phyloP scores from a whole-genome alignment of 2,797 vertebrate genomes.

The Borostomias antarcticus region DNA sequence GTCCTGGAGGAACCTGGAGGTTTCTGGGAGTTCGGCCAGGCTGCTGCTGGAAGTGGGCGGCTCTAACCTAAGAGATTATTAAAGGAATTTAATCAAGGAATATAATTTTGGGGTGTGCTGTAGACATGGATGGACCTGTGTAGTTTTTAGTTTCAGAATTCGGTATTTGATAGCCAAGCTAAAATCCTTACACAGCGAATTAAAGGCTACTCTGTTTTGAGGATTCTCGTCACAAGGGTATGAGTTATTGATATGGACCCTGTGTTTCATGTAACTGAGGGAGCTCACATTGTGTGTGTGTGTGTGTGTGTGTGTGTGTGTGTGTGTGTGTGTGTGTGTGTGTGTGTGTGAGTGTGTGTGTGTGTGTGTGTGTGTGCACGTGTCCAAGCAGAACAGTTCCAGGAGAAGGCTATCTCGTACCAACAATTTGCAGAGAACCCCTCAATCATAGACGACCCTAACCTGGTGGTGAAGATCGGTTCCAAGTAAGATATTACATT shows the following conservation, averaged over 20 bases:
- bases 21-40: neutral
- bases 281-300: constrained; percentile 83
- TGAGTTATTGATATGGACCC: constrained; percentile 50
- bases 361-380: neutral
- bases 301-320: neutral
- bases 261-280: constrained; percentile 67
- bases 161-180: neutral
- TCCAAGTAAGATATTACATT: constrained; percentile 82
- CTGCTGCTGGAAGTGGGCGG: neutral
- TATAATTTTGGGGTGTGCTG: too few relatives aligned
- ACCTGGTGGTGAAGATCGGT: constrained; percentile 95
- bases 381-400: constrained; percentile 82
- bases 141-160: neutral
- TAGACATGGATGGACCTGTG: neutral
- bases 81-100: too few relatives aligned
- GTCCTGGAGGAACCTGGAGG: neutral
- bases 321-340: neutral
- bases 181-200: neutral
- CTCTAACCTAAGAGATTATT: neutral
- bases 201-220: neutral
- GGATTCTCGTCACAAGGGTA: neutral
- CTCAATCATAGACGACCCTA: constrained; percentile 92
- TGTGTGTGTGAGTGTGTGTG: constrained; percentile 9
- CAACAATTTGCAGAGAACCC: constrained; percentile 95
- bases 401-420: constrained; percentile 87